These are phyloP conservation scores for Cololabis saira DNA, from an alignment of 2,113 vertebrate species.

Conservation along the genomic window DNA sequence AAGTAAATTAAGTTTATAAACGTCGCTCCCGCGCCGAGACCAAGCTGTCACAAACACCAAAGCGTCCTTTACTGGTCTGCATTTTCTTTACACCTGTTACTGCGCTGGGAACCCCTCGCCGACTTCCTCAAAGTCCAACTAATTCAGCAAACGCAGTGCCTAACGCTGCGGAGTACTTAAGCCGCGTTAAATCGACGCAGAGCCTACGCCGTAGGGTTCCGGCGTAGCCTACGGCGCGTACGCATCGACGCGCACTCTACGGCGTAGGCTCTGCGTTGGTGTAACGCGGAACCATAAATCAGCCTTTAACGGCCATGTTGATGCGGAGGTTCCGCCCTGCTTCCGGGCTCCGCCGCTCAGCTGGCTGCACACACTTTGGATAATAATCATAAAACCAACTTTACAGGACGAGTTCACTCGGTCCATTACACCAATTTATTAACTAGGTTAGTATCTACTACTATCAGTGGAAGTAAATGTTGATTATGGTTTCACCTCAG, in stretches of 20 bases:
- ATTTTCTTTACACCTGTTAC: constrained; percentile 67
- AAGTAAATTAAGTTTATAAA: constrained; percentile 53
- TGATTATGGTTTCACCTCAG: background rate
- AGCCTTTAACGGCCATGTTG: constrained; percentile 80
- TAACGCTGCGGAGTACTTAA: constrained; percentile 49
- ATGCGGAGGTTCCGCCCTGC: constrained; percentile 69
- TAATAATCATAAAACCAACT: too few relatives aligned
- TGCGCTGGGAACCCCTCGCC: constrained; percentile 14
- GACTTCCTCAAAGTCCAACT: constrained; percentile 68
- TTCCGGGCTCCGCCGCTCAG: constrained; percentile 59
- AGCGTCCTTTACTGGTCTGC: constrained; percentile 24
- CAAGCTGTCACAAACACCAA: background rate
- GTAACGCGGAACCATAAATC: too few relatives aligned
- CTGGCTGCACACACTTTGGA: constrained; percentile 10
- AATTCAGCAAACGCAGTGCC: constrained; percentile 60
- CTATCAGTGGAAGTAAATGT: background rate
- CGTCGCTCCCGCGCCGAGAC: background rate
- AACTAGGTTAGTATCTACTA: accelerated
- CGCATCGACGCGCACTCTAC: too few relatives aligned
- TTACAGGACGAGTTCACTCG: too few relatives aligned
- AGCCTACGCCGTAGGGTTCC: too few relatives aligned
- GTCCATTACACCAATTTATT: background rate
- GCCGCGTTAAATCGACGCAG: too few relatives aligned
- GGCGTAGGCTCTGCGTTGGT: too few relatives aligned
- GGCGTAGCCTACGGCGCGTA: too few relatives aligned